A percentile compares a stretch with the other conserved stretches of the same genome.
phyloP scores from a whole-genome alignment of 2,888 invertebrate genomes.

The Amblyjoppa proteus region DNA sequence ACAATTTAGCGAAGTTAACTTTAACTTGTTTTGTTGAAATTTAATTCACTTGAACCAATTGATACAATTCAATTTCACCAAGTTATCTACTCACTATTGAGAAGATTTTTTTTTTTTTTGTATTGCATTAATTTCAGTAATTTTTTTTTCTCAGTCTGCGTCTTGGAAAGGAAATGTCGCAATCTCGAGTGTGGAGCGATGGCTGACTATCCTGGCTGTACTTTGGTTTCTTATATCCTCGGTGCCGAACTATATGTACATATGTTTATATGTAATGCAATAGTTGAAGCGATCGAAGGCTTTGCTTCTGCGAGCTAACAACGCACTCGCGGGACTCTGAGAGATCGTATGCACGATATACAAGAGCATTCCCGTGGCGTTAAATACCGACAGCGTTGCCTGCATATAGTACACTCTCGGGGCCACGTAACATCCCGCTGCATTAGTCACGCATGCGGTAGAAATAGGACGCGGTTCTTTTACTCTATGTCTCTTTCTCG shows the following conservation, averaged over 20 bases:
- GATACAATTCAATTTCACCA: background rate
- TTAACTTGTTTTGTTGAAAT: background rate
- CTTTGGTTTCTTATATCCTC: conserved; percentile 35
- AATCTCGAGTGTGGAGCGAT: conserved; percentile 38
- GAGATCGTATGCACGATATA: conserved; percentile 53
- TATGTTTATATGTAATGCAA: conserved; percentile 24
- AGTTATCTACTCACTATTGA: too few relatives aligned
- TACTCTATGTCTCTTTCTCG: background rate
- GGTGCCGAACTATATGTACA: background rate
- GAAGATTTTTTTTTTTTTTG: background rate
- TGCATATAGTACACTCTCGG: conserved; percentile 29
- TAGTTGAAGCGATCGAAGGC: conserved; percentile 18
- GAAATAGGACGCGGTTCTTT: conserved; percentile 9
- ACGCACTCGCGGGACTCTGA: background rate
- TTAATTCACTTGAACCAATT: background rate
- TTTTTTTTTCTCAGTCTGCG: background rate
- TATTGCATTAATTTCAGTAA: background rate
- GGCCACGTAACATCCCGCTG: conserved; percentile 62
- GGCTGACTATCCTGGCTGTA: background rate
- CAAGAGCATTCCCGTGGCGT: conserved; percentile 55
- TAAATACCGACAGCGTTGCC: conserved; percentile 54
- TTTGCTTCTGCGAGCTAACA: conserved; percentile 4
- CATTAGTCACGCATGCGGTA: conserved; percentile 62
- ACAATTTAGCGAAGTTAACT: background rate
- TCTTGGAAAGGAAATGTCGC: conserved; percentile 46